Conservation (phyloP, 2,113 vertebrate species). For the Spilogale gracilis region DNA sequence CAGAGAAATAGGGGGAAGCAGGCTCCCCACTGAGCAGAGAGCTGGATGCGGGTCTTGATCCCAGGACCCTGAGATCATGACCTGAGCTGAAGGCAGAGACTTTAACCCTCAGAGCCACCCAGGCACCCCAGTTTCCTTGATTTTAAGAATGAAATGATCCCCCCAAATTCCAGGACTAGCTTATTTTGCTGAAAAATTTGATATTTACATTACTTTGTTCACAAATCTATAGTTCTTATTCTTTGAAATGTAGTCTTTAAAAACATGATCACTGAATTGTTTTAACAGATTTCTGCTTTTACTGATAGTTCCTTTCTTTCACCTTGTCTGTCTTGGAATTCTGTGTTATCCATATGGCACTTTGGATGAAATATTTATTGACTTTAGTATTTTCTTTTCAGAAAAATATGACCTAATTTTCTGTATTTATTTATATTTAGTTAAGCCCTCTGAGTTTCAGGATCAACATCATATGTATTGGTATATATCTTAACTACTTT, state of each 20-base stretch:
- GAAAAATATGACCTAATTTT: constrained; percentile 53
- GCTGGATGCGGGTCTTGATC: no score
- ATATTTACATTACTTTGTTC: constrained; percentile 70
- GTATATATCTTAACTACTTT: not conserved
- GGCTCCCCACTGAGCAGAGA: no score
- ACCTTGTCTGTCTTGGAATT: constrained; percentile 77
- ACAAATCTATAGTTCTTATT: constrained; percentile 61
- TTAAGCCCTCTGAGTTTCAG: constrained; percentile 50
- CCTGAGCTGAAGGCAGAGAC: no score
- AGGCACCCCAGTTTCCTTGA: constrained; percentile 58
- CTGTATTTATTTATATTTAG: constrained; percentile 69
- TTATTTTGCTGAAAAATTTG: constrained; percentile 78
- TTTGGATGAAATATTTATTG: constrained; percentile 71
- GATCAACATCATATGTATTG: not conserved
- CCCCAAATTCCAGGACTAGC: constrained; percentile 38
- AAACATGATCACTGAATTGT: constrained; percentile 62
- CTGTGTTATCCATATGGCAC: constrained; percentile 67
- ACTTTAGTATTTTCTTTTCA: constrained; percentile 70
- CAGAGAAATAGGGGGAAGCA: no score
- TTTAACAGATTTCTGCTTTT: constrained; percentile 81
- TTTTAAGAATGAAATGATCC: constrained; percentile 74
- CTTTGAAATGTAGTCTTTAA: constrained; percentile 66
- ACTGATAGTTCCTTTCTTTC: constrained; percentile 83
- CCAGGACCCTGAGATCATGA: no score
- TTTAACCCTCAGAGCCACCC: no score